These are phyloP conservation scores for Neuroscelio doddi DNA, from an alignment of 2,888 invertebrate species.

Conservation along the genomic window DNA sequence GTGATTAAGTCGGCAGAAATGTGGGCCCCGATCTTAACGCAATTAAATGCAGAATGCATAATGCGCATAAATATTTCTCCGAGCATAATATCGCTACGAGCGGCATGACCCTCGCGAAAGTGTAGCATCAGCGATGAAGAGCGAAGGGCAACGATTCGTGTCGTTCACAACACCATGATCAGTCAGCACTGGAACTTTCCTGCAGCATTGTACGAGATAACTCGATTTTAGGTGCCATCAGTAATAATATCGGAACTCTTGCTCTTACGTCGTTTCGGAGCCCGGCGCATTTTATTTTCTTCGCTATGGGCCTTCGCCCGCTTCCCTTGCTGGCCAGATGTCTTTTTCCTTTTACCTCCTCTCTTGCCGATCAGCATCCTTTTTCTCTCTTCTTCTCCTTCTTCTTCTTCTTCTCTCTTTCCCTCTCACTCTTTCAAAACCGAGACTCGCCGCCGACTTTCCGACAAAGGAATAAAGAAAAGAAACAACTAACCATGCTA, in stretches of 20 bases:
- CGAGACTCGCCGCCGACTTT: slow-evolving; percentile 70
- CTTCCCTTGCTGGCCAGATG: slow-evolving; percentile 46
- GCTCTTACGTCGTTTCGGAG: slow-evolving; percentile 60
- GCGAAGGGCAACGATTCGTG: neutral
- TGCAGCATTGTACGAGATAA: slow-evolving; percentile 45
- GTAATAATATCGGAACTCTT: slow-evolving; percentile 58
- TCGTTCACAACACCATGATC: neutral
- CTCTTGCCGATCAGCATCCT: slow-evolving; percentile 30
- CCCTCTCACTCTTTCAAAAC: slow-evolving; percentile 59
- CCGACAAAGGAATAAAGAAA: slow-evolving; percentile 71
- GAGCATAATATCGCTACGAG: no score
- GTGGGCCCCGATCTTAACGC: neutral
- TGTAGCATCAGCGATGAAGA: neutral
- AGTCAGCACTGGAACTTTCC: slow-evolving; percentile 11
- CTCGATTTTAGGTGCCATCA: slow-evolving; percentile 54
- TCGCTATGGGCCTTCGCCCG: slow-evolving; percentile 48
- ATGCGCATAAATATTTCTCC: neutral
- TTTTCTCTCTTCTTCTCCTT: slow-evolving; percentile 23
- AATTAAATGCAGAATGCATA: neutral
- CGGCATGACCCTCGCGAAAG: neutral
- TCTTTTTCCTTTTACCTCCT: slow-evolving; percentile 47
- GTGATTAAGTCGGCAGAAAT: slow-evolving; percentile 1
- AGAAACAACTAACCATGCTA: slow-evolving; percentile 69
- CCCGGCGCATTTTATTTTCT: slow-evolving; percentile 57
- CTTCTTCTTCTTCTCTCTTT: slow-evolving; percentile 32